A percentile compares a stretch with the other conserved stretches of the same genome.
Evolutionary conservation across 2,888 invertebrate species (phyloP).

Genomic region (Ernsta delagoae): DNA sequence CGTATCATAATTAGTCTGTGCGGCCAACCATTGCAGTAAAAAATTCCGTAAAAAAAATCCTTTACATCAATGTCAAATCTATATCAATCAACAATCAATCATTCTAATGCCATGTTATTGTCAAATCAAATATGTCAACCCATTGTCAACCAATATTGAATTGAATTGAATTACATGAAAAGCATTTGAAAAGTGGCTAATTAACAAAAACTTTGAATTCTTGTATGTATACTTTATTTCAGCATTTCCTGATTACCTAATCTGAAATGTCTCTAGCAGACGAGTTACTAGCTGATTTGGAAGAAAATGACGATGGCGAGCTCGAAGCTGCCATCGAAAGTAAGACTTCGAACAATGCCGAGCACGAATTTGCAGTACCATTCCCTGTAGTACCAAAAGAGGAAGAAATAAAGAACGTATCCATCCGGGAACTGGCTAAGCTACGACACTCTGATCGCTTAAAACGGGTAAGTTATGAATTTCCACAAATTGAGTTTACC

Average conservation of each 20-base stretch:
- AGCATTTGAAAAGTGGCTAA: no score
- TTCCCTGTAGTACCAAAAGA: constrained; percentile 81
- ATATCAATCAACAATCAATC: no score
- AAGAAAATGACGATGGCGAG: constrained; percentile 93
- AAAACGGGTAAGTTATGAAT: constrained; percentile 68
- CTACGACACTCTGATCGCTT: constrained; percentile 93
- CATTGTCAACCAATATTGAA: no score
- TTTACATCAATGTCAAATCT: no score
- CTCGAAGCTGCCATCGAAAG: constrained; percentile 85
- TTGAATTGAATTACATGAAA: no score
- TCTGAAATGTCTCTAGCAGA: constrained; percentile 97
- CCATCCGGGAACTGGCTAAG: constrained; percentile 95
- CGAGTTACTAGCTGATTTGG: constrained; percentile 98
- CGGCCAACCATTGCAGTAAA: no score
- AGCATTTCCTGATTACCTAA: not conserved
- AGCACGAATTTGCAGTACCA: constrained; percentile 74
- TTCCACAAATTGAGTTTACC: not conserved
- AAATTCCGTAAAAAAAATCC: no score
- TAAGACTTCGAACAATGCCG: constrained; percentile 68
- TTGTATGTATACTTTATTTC: no score
- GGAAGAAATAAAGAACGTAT: constrained; percentile 88
- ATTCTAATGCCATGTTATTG: no score
- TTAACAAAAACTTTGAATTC: no score
- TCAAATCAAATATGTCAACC: no score
- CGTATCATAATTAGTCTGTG: no score